Conservation (phyloP, 1,140 invertebrate genomes). For the Kradibia gibbosae region DNA sequence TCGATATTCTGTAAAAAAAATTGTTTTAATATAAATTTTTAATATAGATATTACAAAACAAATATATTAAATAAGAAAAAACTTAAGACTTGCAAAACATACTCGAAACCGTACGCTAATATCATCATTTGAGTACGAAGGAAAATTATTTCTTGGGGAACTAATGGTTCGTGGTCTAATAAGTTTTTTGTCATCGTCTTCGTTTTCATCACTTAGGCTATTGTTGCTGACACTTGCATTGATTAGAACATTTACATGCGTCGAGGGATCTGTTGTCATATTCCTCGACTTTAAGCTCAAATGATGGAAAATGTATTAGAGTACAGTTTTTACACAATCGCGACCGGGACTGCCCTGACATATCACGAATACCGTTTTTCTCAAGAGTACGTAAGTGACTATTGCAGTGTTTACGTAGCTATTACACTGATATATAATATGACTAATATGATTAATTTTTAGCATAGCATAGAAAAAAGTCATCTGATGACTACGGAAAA, state of each 20-base stretch:
- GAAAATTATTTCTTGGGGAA: constrained; percentile 65
- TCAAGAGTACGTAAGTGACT: not conserved
- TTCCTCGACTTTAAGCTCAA: not conserved
- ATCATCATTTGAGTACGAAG: constrained; percentile 61
- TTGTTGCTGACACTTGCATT: constrained; percentile 48
- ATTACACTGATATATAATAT: not conserved
- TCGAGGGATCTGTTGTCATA: constrained; percentile 54
- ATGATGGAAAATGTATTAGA: not conserved
- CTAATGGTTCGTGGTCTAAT: constrained; percentile 7
- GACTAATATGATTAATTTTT: not conserved
- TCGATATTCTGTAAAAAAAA: constrained; percentile 49
- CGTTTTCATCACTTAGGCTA: constrained; percentile 28
- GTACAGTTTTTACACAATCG: not conserved
- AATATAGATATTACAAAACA: not conserved
- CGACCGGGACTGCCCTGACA: not conserved
- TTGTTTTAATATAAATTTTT: not conserved
- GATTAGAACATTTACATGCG: constrained; percentile 52
- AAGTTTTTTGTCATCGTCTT: constrained; percentile 54
- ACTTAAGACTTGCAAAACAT: constrained; percentile 14
- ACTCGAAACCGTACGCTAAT: constrained; percentile 65
- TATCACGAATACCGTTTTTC: not conserved
- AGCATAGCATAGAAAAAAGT: not conserved
- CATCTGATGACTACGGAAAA: not conserved
- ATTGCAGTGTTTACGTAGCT: not conserved
- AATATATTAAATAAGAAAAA: not conserved